phyloP scores from a whole-genome alignment of 2,888 invertebrate genomes.

The Oxyteleia sp. region DNA sequence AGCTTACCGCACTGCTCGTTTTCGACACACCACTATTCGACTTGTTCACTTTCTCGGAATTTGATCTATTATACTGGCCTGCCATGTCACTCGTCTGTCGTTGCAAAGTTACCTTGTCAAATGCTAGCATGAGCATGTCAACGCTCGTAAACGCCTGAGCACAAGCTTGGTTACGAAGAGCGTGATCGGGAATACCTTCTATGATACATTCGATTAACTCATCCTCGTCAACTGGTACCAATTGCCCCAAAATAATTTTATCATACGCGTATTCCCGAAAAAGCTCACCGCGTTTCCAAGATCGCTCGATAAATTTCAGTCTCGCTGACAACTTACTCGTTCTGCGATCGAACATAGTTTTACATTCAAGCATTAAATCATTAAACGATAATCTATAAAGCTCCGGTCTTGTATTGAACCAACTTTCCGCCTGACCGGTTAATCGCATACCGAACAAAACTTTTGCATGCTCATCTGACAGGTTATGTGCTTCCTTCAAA shows the following conservation, averaged over 20 bases:
- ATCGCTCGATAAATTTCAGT: background rate
- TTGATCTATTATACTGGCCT: no score
- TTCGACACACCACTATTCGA: background rate
- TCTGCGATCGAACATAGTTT: background rate
- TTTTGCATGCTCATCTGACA: slow-evolving; percentile 2
- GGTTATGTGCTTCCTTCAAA: slow-evolving; percentile 1
- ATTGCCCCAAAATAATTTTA: background rate
- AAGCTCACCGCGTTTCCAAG: background rate
- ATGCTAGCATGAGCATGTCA: no score
- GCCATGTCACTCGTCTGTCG: no score
- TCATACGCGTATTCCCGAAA: background rate
- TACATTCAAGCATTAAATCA: background rate
- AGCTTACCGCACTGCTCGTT: background rate
- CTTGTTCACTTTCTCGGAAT: no score
- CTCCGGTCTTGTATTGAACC: background rate
- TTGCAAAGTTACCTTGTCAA: no score
- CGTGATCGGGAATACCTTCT: no score
- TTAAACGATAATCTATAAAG: background rate
- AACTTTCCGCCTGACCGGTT: background rate
- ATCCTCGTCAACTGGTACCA: background rate
- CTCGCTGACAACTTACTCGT: background rate
- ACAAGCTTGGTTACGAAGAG: no score
- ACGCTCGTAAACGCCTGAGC: no score
- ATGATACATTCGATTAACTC: background rate
- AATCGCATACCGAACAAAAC: slow-evolving; percentile 1